These are phyloP conservation scores for Taxidea taxus DNA, from an alignment of 2,113 vertebrate species.

Conservation along the genomic window DNA sequence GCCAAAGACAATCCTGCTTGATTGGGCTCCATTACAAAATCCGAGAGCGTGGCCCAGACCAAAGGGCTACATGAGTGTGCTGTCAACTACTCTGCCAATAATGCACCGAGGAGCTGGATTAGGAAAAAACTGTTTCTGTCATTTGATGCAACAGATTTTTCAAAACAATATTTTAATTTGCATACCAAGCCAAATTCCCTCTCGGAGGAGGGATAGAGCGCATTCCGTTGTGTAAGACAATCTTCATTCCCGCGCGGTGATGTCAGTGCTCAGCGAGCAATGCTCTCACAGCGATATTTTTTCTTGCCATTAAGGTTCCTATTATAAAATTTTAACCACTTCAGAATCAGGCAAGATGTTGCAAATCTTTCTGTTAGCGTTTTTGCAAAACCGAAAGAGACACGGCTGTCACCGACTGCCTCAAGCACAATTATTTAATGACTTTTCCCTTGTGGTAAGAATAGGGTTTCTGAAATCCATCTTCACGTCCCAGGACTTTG, in stretches of 20 bases:
- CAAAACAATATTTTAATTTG: conserved; percentile 75
- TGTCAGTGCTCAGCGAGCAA: conserved; percentile 44
- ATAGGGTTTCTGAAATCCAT: conserved; percentile 62
- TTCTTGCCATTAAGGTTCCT: conserved; percentile 43
- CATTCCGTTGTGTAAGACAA: conserved; percentile 73
- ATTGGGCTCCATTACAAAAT: conserved; percentile 44
- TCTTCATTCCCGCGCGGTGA: conserved; percentile 64
- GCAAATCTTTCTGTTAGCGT: conserved; percentile 53
- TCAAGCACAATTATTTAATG: conserved; percentile 48
- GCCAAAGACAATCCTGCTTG: conserved; percentile 58
- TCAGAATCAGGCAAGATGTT: conserved; percentile 61
- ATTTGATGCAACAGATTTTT: conserved; percentile 65
- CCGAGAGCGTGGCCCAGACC: conserved; percentile 19
- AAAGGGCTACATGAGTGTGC: conserved; percentile 27
- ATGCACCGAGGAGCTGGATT: conserved; percentile 30
- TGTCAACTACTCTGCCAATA: conserved; percentile 58
- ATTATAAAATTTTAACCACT: conserved; percentile 53
- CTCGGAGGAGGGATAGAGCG: conserved; percentile 55
- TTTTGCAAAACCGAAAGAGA: conserved; percentile 48
- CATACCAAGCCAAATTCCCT: conserved; percentile 71
- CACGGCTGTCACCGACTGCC: conserved; percentile 56
- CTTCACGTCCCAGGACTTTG: conserved; percentile 42
- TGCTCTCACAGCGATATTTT: conserved; percentile 24
- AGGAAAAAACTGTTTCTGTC: conserved; percentile 46
- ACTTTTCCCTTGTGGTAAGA: conserved; percentile 53